A percentile compares a stretch with the other conserved stretches of the same genome.
Conservation (phyloP, 2,113 vertebrate genomes). For the Ariopsis seemanni region DNA sequence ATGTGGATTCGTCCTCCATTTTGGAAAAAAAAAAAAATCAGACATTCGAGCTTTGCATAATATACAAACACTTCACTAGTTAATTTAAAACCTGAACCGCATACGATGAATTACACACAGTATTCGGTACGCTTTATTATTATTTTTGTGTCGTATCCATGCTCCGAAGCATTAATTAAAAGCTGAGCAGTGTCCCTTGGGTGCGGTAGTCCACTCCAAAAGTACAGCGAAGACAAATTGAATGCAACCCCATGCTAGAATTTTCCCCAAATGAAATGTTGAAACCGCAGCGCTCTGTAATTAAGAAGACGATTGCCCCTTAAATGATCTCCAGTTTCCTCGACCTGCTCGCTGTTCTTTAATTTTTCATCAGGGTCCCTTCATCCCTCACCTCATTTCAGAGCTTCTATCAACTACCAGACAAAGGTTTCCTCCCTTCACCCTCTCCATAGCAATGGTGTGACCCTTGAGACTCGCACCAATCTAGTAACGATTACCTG, state of each 20-base stretch:
- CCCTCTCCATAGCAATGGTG: slow-evolving; percentile 14
- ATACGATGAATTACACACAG: not conserved
- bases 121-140: not conserved
- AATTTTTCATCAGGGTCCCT: slow-evolving; percentile 53
- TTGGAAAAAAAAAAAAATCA: slow-evolving; percentile 41
- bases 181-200: slow-evolving; percentile 17
- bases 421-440: slow-evolving; percentile 36
- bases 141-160: slow-evolving; percentile 1
- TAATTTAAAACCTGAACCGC: not conserved
- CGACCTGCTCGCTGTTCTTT: slow-evolving; percentile 33
- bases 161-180: slow-evolving; percentile 42
- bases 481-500: slow-evolving; percentile 34
- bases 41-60: not conserved
- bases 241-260: slow-evolving; percentile 48
- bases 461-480: slow-evolving; percentile 41
- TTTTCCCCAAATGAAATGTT: slow-evolving; percentile 37
- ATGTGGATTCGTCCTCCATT: slow-evolving; percentile 47
- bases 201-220: slow-evolving; percentile 33
- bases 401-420: slow-evolving; percentile 4
- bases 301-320: slow-evolving; percentile 47
- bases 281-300: slow-evolving; percentile 38
- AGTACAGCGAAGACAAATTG: slow-evolving; percentile 37
- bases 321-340: slow-evolving; percentile 36
- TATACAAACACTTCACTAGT: not conserved
- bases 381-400: slow-evolving; percentile 44